Percentiles rank a stretch among this genome's conserved stretches.
These are phyloP conservation scores for Arizona elegans DNA, from an alignment of 2,113 vertebrate genomes.

Conservation along the genomic window DNA sequence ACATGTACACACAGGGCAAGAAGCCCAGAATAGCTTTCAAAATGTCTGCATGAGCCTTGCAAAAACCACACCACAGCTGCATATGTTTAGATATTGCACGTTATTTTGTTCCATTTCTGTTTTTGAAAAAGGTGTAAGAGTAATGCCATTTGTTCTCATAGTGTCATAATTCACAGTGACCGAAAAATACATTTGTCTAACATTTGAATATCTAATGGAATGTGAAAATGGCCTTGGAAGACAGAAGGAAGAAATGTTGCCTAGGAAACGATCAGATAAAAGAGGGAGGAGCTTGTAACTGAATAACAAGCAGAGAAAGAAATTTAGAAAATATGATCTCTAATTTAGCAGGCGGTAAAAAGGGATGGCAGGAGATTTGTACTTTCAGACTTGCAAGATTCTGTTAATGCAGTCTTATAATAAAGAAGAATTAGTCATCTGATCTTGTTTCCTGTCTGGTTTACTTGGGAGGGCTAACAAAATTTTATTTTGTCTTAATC, in stretches of 20 bases:
- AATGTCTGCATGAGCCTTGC: not conserved
- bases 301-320: not conserved
- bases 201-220: not conserved
- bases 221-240: not conserved
- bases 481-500: not conserved
- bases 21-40: not conserved
- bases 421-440: not conserved
- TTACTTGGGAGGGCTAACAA: not conserved
- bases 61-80: not conserved
- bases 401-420: not conserved
- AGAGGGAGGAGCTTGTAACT: not conserved
- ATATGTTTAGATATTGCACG: not conserved
- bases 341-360: not conserved
- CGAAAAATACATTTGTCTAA: not conserved
- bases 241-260: not conserved
- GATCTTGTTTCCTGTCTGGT: not conserved
- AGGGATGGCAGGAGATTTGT: not conserved
- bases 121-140: not conserved
- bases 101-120: not conserved
- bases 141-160: not conserved
- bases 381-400: not conserved
- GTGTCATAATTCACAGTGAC: not conserved
- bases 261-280: not conserved
- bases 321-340: not conserved
- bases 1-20: not conserved